Evolutionary conservation across 2,113 vertebrate genomes (phyloP).

Genomic region (Pantherophis guttatus): DNA sequence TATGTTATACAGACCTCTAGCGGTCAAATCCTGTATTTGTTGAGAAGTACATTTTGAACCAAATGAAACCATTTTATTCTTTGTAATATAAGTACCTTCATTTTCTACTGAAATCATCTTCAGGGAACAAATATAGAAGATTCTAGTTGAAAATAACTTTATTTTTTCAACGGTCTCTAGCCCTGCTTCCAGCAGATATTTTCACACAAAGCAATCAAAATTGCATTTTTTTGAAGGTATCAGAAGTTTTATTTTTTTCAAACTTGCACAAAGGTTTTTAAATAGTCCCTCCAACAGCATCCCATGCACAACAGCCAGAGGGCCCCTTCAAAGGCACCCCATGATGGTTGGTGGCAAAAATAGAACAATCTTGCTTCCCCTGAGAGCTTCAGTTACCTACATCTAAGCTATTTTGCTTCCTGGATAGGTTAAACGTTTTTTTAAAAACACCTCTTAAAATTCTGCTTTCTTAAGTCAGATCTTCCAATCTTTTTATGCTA

Average conservation of each 20-base stretch:
- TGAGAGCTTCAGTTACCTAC: neutral
- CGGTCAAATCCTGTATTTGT: conserved; percentile 47
- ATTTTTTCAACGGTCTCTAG: neutral
- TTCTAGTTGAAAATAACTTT: neutral
- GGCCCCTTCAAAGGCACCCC: neutral
- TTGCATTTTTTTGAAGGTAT: neutral
- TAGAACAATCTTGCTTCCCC: neutral
- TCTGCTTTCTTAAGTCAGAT: neutral
- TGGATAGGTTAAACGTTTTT: neutral
- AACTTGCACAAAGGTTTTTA: too few species aligned
- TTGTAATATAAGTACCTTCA: neutral
- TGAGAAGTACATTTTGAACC: neutral
- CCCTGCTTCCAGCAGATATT: conserved; percentile 21
- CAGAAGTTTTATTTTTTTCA: neutral
- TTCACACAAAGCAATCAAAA: conserved; percentile 10
- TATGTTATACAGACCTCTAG: conserved; percentile 76
- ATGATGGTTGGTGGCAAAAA: neutral
- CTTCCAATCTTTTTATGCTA: neutral
- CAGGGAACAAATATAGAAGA: too few species aligned
- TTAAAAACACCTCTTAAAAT: neutral
- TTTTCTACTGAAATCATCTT: neutral
- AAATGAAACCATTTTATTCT: neutral
- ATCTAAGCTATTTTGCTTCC: neutral
- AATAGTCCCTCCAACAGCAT: neutral
- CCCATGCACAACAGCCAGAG: neutral